Conservation (phyloP, 2,113 vertebrate species). For the Scomber colias region DNA sequence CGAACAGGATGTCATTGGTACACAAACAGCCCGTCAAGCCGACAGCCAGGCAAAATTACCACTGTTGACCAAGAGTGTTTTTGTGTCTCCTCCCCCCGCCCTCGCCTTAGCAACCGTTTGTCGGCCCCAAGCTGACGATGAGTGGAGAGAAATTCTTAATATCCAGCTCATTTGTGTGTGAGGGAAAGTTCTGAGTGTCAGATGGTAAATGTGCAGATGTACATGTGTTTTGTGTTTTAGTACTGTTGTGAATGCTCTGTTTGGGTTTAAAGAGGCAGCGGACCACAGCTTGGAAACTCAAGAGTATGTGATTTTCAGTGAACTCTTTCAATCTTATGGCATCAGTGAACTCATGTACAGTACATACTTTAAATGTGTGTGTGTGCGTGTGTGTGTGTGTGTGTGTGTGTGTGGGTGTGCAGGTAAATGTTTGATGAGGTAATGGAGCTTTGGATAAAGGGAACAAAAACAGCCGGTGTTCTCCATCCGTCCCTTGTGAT, state of each 20-base stretch:
- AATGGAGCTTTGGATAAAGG: conserved; percentile 79
- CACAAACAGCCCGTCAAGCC: conserved; percentile 65
- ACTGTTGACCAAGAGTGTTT: conserved; percentile 52
- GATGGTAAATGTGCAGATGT: conserved; percentile 37
- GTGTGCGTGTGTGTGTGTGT: conserved; percentile 16
- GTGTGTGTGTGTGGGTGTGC: conserved; percentile 39
- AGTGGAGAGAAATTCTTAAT: conserved; percentile 17
- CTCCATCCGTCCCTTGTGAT: conserved; percentile 54
- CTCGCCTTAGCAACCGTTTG: conserved; percentile 72
- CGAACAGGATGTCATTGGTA: conserved; percentile 66
- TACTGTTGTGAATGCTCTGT: conserved; percentile 15
- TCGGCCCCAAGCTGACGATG: conserved; percentile 22
- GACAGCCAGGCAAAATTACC: conserved; percentile 68
- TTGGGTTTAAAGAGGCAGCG: conserved; percentile 53
- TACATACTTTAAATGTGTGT: conserved; percentile 36
- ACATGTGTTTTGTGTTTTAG: conserved; percentile 64
- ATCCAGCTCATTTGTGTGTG: conserved; percentile 20
- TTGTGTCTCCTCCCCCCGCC: conserved; percentile 9
- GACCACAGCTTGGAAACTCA: conserved; percentile 53
- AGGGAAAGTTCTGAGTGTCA: conserved; percentile 18
- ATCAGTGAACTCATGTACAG: conserved; percentile 57
- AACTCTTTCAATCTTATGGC: conserved; percentile 32
- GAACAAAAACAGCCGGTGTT: conserved; percentile 63
- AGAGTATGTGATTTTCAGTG: conserved; percentile 39
- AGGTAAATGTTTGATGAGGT: conserved; percentile 85